Conservation (phyloP, 2,113 vertebrate species). For the Columbina picui region DNA sequence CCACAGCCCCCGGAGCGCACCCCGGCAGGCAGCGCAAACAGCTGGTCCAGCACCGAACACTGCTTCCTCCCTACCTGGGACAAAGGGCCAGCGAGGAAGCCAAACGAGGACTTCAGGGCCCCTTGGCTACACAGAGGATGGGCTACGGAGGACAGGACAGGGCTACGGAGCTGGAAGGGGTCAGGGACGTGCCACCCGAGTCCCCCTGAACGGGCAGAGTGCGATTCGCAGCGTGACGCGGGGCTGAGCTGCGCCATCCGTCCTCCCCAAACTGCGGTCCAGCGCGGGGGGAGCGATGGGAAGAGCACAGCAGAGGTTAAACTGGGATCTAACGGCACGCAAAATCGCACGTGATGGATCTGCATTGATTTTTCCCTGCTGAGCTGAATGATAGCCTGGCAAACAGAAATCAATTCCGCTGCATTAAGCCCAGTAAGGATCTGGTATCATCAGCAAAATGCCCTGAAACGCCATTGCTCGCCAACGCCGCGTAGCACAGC, state of each 20-base stretch:
- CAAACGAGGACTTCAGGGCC: not conserved
- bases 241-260: conserved; percentile 16
- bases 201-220: not conserved
- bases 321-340: conserved; percentile 35
- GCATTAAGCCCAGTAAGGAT: conserved; percentile 74
- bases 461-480: not conserved
- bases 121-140: not conserved
- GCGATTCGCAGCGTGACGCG: not conserved
- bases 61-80: not conserved
- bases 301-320: conserved; percentile 62
- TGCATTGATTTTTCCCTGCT: conserved; percentile 70
- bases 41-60: not conserved
- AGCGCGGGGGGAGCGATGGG: not conserved
- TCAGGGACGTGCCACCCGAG: not conserved
- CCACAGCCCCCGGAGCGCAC: not conserved
- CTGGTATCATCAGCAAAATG: conserved; percentile 18
- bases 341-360: conserved; percentile 66
- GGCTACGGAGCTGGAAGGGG: not conserved
- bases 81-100: not conserved
- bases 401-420: conserved; percentile 78
- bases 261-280: conserved; percentile 25
- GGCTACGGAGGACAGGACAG: not conserved
- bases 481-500: accelerated
- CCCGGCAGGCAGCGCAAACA: not conserved
- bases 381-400: conserved; percentile 72